Base-by-base conservation (phyloP, 2,797 vertebrate genomes). In the Apodemus agrarius region DNA sequence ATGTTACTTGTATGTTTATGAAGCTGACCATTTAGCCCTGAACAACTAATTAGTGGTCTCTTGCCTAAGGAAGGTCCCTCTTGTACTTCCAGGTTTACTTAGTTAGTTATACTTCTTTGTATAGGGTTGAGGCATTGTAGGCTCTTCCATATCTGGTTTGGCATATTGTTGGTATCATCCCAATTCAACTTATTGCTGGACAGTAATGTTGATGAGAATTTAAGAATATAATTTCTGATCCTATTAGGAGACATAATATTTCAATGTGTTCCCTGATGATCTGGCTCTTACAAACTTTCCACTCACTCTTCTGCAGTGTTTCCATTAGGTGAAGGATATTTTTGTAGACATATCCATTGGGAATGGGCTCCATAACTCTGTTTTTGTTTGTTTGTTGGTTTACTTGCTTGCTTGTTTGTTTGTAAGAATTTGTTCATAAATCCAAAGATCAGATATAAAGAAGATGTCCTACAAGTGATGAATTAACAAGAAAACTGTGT, bases 391-490 rank as follows among this genome's bases (percentile, higher is more conserved):
- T 87, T 92, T 86, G n/a, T 19, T 74, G 11, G 26, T 9, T 54
- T 79, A 3, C 8, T 74, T 22, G 26, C 26, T 54, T 79, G 4
- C 2, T 82, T 40, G 22, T 29, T 26, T 16, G 6, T 87, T 88
- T 87, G 57, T 59, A 57, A 40, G 8, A 92, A n/a, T 93, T 78
- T 83, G 74, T 79, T 90, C 46, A 3, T 87, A 94, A 88, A 81
- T 92, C 31, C 24, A 8, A n/a, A 86, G 46, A 46, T 16, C 46
- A 90, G 29, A n/a, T 10, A 40, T 57, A 40, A 19, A 29, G 1
- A 74, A 29, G 14, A 79, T 87, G 3, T 79, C 17, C 49, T 74
- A 75, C 31, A 83, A 37, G 34, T 78, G 19, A 54, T 49, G 21
- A 79, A 59, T 43, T 57, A 43, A 43, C n/a, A 59, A 87, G 52